Conservation (phyloP, 2,113 vertebrate genomes). For the Sarotherodon lohbergeri region DNA sequence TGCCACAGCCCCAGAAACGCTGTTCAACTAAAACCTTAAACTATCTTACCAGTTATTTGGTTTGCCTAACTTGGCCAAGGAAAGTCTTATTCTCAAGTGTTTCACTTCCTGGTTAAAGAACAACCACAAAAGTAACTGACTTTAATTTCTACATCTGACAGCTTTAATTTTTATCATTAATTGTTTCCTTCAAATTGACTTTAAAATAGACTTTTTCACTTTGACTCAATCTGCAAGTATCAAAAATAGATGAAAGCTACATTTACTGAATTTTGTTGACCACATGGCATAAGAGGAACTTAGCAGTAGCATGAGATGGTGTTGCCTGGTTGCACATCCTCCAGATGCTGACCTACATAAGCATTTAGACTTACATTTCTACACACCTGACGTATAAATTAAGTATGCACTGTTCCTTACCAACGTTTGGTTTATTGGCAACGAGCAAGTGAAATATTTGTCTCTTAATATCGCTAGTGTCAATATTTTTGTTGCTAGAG, state of each 20-base stretch:
- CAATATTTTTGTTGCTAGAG: neutral
- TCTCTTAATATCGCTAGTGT: too few species aligned
- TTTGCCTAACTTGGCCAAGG: neutral
- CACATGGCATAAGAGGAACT: neutral
- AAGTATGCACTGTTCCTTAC: neutral
- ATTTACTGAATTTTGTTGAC: neutral
- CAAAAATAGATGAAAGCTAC: neutral
- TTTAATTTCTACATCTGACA: neutral
- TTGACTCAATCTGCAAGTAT: neutral
- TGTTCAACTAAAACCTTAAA: neutral
- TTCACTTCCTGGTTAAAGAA: neutral
- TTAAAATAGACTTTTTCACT: neutral
- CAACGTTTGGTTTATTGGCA: neutral
- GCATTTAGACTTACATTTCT: neutral
- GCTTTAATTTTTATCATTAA: neutral
- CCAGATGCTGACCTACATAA: neutral
- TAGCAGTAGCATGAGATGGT: neutral
- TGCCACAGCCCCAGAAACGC: neutral
- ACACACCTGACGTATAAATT: neutral
- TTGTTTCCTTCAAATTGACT: neutral
- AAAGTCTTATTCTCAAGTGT: neutral
- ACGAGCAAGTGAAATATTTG: neutral
- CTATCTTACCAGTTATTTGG: neutral
- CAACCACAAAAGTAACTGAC: neutral
- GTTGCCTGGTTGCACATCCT: neutral